Conservation (phyloP, 2,113 vertebrate genomes). For the Cichladusa arquata region DNA sequence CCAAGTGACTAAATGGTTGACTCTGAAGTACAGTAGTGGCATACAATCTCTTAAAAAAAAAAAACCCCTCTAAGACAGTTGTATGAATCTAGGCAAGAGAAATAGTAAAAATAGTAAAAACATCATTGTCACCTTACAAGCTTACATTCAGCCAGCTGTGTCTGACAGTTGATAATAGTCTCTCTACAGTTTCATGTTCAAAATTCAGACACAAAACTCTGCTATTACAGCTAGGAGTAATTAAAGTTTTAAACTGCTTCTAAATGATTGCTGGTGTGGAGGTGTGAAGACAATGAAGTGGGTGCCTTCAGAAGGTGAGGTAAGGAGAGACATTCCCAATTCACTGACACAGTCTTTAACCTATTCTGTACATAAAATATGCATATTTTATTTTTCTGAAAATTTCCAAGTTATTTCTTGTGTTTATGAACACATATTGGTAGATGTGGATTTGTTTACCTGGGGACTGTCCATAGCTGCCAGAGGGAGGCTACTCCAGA, state of each 20-base stretch:
- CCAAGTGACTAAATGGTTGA: not conserved
- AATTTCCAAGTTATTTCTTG: not conserved
- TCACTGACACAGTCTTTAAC: not conserved
- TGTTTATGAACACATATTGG: not conserved
- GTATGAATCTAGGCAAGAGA: not conserved
- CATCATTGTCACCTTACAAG: not conserved
- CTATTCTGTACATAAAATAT: not conserved
- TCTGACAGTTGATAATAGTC: not conserved
- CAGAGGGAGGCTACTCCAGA: not conserved
- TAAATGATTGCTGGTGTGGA: not conserved
- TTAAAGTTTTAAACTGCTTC: not conserved
- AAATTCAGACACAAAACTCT: not conserved
- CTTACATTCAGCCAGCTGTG: not conserved
- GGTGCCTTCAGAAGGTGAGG: not conserved
- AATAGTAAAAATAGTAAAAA: conserved; percentile 6
- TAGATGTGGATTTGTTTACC: not conserved
- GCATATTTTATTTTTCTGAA: not conserved
- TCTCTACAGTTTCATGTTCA: not conserved
- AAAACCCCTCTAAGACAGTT: not conserved
- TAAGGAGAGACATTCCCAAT: not conserved
- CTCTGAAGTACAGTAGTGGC: not conserved
- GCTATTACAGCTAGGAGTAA: not conserved
- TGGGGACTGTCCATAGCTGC: not conserved
- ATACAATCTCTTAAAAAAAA: not conserved
- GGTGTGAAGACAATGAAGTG: not conserved